Evolutionary conservation across 2,797 vertebrate genomes (phyloP).

Genomic region (Meriones psammophilus): DNA sequence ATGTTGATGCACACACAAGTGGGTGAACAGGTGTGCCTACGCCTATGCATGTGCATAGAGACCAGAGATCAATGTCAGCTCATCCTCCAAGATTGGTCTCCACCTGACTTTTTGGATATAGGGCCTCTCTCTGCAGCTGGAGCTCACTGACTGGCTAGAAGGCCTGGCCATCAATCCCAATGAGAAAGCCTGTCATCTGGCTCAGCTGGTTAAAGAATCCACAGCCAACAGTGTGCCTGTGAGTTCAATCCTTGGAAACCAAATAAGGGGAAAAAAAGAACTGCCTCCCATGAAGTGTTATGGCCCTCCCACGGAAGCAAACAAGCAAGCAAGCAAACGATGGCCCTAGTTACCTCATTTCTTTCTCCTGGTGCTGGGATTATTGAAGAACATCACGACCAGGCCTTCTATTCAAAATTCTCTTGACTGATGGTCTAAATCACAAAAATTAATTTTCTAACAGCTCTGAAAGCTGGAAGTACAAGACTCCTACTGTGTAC

Average conservation of each 20-base stretch:
- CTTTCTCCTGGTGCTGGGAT: neutral
- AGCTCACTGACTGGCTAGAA: neutral
- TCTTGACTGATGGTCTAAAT: neutral
- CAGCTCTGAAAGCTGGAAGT: neutral
- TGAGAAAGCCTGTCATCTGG: neutral
- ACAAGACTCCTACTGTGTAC: neutral
- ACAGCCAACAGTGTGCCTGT: neutral
- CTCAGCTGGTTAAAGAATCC: neutral
- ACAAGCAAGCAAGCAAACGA: no score
- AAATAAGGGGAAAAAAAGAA: neutral
- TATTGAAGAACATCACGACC: no score
- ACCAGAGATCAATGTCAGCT: neutral
- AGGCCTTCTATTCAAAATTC: neutral
- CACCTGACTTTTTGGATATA: neutral
- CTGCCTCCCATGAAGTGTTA: neutral
- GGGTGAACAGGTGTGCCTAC: no score
- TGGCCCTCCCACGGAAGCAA: no score
- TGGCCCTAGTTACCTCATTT: no score
- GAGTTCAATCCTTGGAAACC: neutral
- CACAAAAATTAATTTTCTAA: neutral
- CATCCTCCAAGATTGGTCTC: neutral
- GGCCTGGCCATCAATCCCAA: neutral
- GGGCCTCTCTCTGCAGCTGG: neutral
- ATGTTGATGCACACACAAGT: neutral
- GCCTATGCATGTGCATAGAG: neutral